A percentile compares a stretch with the other conserved stretches of the same genome.
phyloP scores from a whole-genome alignment of 2,113 vertebrate species.

The Apteryx owenii region DNA sequence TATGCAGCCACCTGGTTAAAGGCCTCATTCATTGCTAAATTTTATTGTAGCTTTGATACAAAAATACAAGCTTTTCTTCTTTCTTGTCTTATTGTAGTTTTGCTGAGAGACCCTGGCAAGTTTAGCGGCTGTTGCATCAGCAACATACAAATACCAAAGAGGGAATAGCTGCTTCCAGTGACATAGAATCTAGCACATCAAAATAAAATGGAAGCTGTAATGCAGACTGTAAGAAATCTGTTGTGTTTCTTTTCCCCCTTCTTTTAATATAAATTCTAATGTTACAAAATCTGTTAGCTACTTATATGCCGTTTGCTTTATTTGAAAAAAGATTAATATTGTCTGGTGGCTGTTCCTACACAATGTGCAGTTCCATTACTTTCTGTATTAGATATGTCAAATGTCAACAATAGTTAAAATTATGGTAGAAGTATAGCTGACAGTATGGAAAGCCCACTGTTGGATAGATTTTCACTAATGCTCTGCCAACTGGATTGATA shows the following conservation, averaged over 20 bases:
- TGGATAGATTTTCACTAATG: neutral
- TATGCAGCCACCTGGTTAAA: neutral
- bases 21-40: neutral
- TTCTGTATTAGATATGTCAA: neutral
- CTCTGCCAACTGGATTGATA: neutral
- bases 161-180: conserved; percentile 41
- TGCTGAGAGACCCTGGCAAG: neutral
- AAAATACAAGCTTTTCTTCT: neutral
- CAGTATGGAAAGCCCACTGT: no score
- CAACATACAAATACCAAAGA: neutral
- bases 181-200: conserved; percentile 51
- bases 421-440: neutral
- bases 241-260: neutral
- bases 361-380: neutral
- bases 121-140: neutral
- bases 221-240: conserved; percentile 35
- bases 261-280: neutral
- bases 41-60: neutral
- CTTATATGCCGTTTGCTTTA: neutral
- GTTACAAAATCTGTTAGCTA: neutral
- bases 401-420: neutral
- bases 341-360: neutral
- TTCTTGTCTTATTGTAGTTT: neutral
- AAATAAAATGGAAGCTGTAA: conserved; percentile 39
- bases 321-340: neutral